phyloP scores from a whole-genome alignment of 2,888 invertebrate genomes.

The Bimastos eiseni region DNA sequence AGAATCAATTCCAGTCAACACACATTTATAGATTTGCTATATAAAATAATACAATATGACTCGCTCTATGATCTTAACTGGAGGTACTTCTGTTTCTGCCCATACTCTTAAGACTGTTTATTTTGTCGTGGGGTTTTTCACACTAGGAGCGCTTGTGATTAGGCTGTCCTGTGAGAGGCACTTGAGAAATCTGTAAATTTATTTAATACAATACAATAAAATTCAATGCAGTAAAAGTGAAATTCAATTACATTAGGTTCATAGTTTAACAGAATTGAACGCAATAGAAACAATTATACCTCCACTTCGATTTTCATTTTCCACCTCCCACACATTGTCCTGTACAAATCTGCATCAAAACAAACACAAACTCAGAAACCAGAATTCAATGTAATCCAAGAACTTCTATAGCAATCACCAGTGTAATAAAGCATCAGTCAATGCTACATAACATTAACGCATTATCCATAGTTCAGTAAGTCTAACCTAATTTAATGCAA shows the following conservation, averaged over 20 bases:
- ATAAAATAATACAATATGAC: not conserved
- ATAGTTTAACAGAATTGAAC: not conserved
- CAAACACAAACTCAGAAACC: not conserved
- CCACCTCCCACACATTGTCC: slow-evolving; percentile 10
- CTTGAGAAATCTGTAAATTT: no score
- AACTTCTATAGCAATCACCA: not conserved
- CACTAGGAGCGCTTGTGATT: no score
- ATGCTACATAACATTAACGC: not conserved
- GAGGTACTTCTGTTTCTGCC: no score
- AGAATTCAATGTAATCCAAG: not conserved
- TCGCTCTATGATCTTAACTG: no score
- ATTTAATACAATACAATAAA: no score
- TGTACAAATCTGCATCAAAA: not conserved
- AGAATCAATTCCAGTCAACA: not conserved
- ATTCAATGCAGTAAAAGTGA: not conserved
- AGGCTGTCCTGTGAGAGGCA: no score
- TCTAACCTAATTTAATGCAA: not conserved
- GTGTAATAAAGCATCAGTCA: not conserved
- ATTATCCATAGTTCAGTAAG: not conserved
- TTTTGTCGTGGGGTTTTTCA: no score
- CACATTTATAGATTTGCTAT: not conserved
- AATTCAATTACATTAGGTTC: not conserved
- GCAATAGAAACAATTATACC: not conserved
- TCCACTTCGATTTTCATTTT: slow-evolving; percentile 26
- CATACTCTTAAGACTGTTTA: no score